Base-by-base conservation (phyloP, 2,888 invertebrate genomes). In the Drosophila kambysellisi region DNA sequence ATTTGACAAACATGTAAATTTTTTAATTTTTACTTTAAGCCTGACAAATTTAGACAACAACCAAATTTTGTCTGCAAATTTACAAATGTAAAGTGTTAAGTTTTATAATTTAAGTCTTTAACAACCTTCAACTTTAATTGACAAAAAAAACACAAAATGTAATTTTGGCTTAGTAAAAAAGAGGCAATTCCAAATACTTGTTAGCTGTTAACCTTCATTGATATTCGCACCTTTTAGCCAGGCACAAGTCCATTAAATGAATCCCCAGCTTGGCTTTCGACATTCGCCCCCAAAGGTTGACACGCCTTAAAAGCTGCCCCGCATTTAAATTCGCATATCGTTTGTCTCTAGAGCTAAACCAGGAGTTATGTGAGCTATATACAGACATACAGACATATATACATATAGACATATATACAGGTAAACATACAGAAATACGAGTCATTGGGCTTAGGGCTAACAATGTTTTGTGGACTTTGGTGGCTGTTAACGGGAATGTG, bases 291-390 rank as follows among this genome's bases (percentile, higher is more conserved):
- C 25, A 25, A 37, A 39, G 59, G 65, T 63, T 62, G 69, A 63
- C 62, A 64, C 41, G 73, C 48, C 68, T 59, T 59, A 62, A 68
- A 60, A 65, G 77, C 50, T 56, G n/a, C 62, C 69, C 69, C 56
- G 25, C 54, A 59, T 73, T 73, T 73, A 77, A 73, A 64, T 65
- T 69, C 74, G 69, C 63, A 74, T 74, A 63, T 74, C 74, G 63
- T 74, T 77, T 66, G 77, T 77, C 65, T 69, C 43, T 25, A 20
- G 3, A 41, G 56, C 57, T 56, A 56, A 41, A 37, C 50, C n/a
- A n/a, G 20, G 32, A 48, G 50, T 35, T 71, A 43, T 30, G 57
- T 30, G 0, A 4, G 46, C 20, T 6, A 12, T 17, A 30, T 41
- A 0, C 7, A 39, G 37, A 39, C 17, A 17, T 30, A 51, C 3